Conservation (phyloP, 2,113 vertebrate species). For the Callaeas wilsoni region DNA sequence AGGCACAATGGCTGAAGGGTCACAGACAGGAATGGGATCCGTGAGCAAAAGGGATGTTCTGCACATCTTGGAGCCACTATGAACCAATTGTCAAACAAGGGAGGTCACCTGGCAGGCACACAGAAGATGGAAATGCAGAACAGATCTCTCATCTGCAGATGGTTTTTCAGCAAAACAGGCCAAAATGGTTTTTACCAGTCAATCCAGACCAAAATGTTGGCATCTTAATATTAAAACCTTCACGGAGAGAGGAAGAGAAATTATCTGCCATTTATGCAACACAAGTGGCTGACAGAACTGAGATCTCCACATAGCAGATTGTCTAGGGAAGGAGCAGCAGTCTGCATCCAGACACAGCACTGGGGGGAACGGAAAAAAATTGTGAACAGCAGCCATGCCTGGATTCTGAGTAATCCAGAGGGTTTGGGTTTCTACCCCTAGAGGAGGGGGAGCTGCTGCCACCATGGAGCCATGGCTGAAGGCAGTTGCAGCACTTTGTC, state of each 20-base stretch:
- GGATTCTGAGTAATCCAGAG: neutral
- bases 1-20: neutral
- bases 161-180: neutral
- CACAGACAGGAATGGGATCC: neutral
- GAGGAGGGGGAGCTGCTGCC: neutral
- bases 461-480: neutral
- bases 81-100: neutral
- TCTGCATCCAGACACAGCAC: neutral
- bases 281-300: neutral
- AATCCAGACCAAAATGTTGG: neutral
- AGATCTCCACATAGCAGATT: neutral
- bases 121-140: neutral
- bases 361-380: neutral
- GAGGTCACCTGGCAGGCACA: neutral
- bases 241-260: neutral
- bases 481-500: neutral
- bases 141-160: neutral
- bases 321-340: neutral
- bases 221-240: neutral
- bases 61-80: neutral
- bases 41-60: neutral
- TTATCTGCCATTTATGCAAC: neutral
- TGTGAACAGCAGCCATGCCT: neutral
- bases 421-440: neutral
- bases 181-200: neutral